Percentiles rank a stretch among this genome's conserved stretches.
These are phyloP conservation scores for Drosophila pseudoananassae DNA, from an alignment of 1,140 invertebrate genomes.

Conservation along the genomic window DNA sequence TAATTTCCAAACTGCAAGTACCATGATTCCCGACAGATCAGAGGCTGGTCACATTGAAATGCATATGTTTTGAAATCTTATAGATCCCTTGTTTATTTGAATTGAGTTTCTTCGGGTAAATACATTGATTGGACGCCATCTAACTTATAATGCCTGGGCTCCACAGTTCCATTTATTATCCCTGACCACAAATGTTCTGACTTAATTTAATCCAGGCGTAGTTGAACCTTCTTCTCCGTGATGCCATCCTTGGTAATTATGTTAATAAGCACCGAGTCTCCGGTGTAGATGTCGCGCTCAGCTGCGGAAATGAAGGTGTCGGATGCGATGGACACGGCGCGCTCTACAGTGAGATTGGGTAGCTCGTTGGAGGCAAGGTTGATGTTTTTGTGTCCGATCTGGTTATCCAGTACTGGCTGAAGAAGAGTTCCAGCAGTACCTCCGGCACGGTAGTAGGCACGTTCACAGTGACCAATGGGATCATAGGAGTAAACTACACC, in stretches of 20 bases:
- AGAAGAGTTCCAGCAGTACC: conserved; percentile 93
- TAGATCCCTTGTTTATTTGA: conserved; percentile 29
- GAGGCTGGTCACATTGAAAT: conserved; percentile 9
- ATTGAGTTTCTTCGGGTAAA: conserved; percentile 12
- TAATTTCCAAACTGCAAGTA: background rate
- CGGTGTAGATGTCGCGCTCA: conserved; percentile 98
- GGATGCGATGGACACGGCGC: conserved; percentile 93
- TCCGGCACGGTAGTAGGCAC: conserved; percentile 90
- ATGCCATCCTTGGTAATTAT: conserved; percentile 96
- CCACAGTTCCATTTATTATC: conserved; percentile 22
- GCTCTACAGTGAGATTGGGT: conserved; percentile 89
- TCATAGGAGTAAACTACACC: conserved; percentile 98
- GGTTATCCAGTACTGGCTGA: conserved; percentile 95
- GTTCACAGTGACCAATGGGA: conserved; percentile 97
- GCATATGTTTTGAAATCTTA: conserved; percentile 16
- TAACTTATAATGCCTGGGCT: conserved; percentile 16
- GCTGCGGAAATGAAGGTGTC: conserved; percentile 98
- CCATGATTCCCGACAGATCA: background rate
- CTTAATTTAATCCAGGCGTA: conserved; percentile 91
- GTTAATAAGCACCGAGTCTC: conserved; percentile 95
- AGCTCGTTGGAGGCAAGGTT: conserved; percentile 88
- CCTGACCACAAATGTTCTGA: background rate
- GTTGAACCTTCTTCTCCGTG: conserved; percentile 87
- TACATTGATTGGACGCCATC: conserved; percentile 59
- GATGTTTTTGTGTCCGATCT: conserved; percentile 95